Conservation (phyloP, 2,113 vertebrate species). For the Mormyrus lacerda region DNA sequence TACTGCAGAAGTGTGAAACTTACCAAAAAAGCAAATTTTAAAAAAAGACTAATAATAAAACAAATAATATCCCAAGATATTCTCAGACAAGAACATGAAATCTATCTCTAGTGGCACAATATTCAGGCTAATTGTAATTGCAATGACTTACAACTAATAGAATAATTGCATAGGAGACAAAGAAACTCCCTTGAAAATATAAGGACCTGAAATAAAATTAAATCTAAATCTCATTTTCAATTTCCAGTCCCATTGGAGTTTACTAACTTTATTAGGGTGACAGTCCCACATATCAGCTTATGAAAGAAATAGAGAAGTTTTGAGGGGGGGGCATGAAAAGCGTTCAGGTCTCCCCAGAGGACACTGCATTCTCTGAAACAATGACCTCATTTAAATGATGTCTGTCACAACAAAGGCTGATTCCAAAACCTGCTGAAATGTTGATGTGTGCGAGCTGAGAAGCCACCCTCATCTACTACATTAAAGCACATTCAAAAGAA, state of each 20-base stretch:
- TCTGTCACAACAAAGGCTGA: constrained; percentile 26
- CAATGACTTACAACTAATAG: constrained; percentile 10
- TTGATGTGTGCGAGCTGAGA: background rate
- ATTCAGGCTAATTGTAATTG: constrained; percentile 21
- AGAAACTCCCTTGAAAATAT: constrained; percentile 19
- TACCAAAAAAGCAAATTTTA: background rate
- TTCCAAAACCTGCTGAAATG: constrained; percentile 15
- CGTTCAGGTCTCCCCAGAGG: constrained; percentile 23
- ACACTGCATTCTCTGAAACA: constrained; percentile 13
- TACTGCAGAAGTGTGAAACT: background rate
- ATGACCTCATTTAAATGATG: constrained; percentile 26
- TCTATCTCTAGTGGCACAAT: background rate
- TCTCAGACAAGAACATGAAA: background rate
- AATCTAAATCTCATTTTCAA: constrained; percentile 24
- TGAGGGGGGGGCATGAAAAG: background rate
- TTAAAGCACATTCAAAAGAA: constrained; percentile 1
- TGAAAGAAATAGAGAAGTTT: constrained; percentile 17
- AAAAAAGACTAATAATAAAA: background rate
- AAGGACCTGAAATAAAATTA: constrained; percentile 16
- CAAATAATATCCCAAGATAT: background rate
- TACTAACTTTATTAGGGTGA: constrained; percentile 17
- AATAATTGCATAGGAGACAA: constrained; percentile 11
- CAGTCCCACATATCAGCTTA: constrained; percentile 14
- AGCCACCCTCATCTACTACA: background rate
- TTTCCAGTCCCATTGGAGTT: constrained; percentile 21